These are phyloP conservation scores for Rhinolophus sinicus DNA, from an alignment of 2,113 vertebrate species.

Conservation along the genomic window DNA sequence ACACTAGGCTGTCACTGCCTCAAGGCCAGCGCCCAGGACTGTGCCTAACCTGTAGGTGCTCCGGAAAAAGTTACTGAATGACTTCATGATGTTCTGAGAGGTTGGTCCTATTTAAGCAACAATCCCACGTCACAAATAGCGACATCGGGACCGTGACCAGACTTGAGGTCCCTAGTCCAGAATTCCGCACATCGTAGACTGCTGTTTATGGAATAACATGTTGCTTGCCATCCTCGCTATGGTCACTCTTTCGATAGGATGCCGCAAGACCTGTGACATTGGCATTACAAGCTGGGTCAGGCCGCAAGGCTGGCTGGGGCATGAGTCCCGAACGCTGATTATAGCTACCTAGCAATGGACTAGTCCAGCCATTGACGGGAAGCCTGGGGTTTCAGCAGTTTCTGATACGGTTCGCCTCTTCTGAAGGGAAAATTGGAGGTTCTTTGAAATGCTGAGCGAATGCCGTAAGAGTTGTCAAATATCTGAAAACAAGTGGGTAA, in stretches of 20 bases:
- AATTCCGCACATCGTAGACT: neutral
- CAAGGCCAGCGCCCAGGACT: neutral
- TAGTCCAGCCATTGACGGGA: neutral
- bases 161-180: neutral
- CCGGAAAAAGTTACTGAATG: neutral
- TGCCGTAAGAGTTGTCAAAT: conserved; percentile 56
- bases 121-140: neutral
- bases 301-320: neutral
- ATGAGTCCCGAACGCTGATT: neutral
- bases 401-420: neutral
- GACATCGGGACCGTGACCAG: neutral
- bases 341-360: neutral
- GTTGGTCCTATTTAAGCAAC: neutral
- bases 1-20: neutral
- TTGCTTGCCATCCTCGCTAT: neutral
- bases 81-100: neutral
- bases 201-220: neutral
- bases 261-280: neutral
- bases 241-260: neutral
- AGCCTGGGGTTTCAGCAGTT: neutral
- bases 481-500: conserved; percentile 59
- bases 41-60: neutral
- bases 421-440: conserved; percentile 54
- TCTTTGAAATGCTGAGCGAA: conserved; percentile 59
- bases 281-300: neutral